Conservation (phyloP, 2,888 invertebrate genomes). For the Tyria jacobaeae region DNA sequence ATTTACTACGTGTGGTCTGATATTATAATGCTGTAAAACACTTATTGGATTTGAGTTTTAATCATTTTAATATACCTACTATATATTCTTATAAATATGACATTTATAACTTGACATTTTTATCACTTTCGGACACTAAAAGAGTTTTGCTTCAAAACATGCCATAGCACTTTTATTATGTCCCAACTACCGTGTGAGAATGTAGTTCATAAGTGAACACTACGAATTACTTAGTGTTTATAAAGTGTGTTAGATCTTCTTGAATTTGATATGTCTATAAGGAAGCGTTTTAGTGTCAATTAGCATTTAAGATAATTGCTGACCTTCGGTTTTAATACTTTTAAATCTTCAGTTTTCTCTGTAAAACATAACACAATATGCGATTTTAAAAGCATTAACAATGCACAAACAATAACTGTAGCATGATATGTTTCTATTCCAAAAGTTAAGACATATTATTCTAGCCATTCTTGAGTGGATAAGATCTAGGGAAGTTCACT, state of each 20-base stretch:
- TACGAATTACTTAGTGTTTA: neutral
- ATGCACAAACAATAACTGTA: too few species aligned
- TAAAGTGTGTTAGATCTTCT: neutral
- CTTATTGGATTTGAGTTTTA: neutral
- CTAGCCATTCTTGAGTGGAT: neutral
- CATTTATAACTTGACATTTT: neutral
- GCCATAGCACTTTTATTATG: neutral
- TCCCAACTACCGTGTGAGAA: too few species aligned
- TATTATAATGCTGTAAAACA: constrained; percentile 42
- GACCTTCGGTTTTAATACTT: neutral
- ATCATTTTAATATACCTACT: constrained; percentile 6
- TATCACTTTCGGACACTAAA: neutral
- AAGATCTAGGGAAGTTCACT: neutral
- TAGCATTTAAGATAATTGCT: neutral
- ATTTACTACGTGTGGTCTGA: constrained; percentile 56
- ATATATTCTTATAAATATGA: too few species aligned
- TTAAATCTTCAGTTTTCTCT: neutral
- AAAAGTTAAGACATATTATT: neutral
- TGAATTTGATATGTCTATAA: neutral
- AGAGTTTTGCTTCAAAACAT: neutral
- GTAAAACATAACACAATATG: neutral
- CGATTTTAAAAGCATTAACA: neutral
- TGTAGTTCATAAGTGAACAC: neutral
- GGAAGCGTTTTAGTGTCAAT: neutral
- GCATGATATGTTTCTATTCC: too few species aligned